Evolutionary conservation across 2,888 invertebrate genomes (phyloP).

Genomic region (Bedellia somnulentella): DNA sequence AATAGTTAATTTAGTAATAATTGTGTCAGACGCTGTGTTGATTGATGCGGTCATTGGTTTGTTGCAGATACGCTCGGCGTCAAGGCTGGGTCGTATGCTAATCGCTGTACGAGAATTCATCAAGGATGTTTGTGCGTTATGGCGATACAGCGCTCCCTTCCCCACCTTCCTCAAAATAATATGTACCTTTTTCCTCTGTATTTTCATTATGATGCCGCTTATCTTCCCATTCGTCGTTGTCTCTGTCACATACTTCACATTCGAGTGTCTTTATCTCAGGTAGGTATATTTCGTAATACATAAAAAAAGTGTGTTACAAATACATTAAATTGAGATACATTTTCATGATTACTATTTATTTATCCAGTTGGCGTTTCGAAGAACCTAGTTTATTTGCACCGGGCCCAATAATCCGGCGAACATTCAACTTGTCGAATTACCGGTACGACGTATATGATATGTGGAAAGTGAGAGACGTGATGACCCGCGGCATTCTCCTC

Average conservation of each 20-base stretch:
- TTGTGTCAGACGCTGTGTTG: constrained; percentile 1
- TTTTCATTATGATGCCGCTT: constrained; percentile 35
- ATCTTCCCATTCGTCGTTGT: constrained; percentile 38
- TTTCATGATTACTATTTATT: no score
- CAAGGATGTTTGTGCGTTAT: constrained; percentile 33
- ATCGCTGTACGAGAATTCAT: constrained; percentile 33
- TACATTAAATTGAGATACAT: no score
- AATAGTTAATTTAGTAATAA: background rate
- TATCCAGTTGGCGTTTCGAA: no score
- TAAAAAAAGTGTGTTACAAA: no score
- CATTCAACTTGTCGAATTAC: constrained; percentile 18
- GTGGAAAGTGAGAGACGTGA: constrained; percentile 46
- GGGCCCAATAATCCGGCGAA: constrained; percentile 21
- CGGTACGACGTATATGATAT: constrained; percentile 21
- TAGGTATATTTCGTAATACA: no score
- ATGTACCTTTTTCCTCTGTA: constrained; percentile 35
- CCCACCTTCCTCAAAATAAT: constrained; percentile 51
- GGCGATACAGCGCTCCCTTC: constrained; percentile 50
- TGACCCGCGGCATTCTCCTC: constrained; percentile 39
- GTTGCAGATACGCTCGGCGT: constrained; percentile 38
- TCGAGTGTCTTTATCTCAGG: constrained; percentile 40
- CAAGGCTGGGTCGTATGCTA: constrained; percentile 27
- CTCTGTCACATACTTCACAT: constrained; percentile 32
- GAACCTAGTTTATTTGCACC: no score
- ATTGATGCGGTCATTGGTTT: no score